Conservation (phyloP, 2,888 invertebrate genomes). For the Ceraclea dissimilis region DNA sequence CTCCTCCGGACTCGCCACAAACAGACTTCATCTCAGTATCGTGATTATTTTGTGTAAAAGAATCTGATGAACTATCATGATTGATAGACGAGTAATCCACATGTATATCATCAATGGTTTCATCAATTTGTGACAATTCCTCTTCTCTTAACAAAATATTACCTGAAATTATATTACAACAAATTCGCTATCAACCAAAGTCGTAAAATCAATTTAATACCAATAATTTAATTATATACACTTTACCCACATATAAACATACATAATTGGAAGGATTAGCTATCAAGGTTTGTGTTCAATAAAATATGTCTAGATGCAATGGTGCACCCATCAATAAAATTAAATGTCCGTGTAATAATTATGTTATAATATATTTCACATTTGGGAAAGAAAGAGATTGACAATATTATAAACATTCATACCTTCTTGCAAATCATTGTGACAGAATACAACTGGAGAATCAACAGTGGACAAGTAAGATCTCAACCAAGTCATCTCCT, state of each 20-base stretch:
- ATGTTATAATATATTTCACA: no score
- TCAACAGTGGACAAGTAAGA: conserved; percentile 49
- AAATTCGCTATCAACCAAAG: background rate
- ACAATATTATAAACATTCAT: background rate
- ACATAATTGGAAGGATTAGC: no score
- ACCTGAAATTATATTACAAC: conserved; percentile 32
- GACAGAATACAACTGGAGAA: conserved; percentile 86
- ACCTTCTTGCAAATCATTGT: conserved; percentile 93
- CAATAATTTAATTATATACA: no score
- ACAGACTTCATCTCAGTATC: conserved; percentile 6
- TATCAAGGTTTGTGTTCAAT: background rate
- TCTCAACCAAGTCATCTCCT: conserved; percentile 66
- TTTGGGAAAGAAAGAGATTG: no score
- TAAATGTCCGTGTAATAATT: no score
- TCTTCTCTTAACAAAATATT: conserved; percentile 51
- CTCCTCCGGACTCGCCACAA: conserved; percentile 21
- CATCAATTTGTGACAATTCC: conserved; percentile 21
- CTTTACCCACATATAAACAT: no score
- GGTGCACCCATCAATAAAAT: no score
- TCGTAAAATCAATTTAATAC: no score
- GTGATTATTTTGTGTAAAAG: conserved; percentile 8
- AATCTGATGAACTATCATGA: conserved; percentile 23
- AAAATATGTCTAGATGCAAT: background rate
- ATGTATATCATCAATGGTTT: conserved; percentile 23
- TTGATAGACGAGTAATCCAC: conserved; percentile 23